phyloP scores from a whole-genome alignment of 1,140 invertebrate genomes.

The Hypsibius dujardini region DNA sequence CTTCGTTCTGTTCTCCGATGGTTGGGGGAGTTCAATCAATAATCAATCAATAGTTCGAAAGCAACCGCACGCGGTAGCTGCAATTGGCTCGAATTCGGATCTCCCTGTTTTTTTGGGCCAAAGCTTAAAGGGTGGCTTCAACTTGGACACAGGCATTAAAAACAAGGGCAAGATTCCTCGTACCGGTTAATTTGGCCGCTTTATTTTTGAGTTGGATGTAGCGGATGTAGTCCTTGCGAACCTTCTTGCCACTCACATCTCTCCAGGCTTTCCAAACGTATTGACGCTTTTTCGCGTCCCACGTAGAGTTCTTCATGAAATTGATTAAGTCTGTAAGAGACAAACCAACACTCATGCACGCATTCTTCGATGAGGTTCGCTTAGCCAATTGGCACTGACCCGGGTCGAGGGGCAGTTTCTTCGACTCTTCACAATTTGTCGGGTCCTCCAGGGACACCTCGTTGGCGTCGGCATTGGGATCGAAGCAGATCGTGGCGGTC shows the following conservation, averaged over 20 bases:
- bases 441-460: too few relatives aligned
- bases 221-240: conserved; percentile 27
- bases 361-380: too few relatives aligned
- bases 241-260: conserved; percentile 28
- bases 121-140: too few relatives aligned
- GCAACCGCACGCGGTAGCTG: too few relatives aligned
- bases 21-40: too few relatives aligned
- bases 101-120: too few relatives aligned
- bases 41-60: too few relatives aligned
- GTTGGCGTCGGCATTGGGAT: conserved; percentile 26
- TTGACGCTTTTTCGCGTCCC: not conserved
- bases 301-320: not conserved
- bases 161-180: too few relatives aligned
- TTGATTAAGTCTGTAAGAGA: conserved; percentile 2
- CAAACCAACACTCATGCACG: too few relatives aligned
- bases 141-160: too few relatives aligned
- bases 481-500: conserved; percentile 57
- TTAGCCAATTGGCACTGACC: not conserved
- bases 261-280: conserved; percentile 30
- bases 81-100: too few relatives aligned
- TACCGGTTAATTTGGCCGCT: conserved; percentile 28
- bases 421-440: not conserved
- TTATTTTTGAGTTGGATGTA: conserved; percentile 30
- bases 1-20: too few relatives aligned
- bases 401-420: not conserved